phyloP scores from a whole-genome alignment of 2,888 invertebrate species.

The Gisinianus flammeolus region DNA sequence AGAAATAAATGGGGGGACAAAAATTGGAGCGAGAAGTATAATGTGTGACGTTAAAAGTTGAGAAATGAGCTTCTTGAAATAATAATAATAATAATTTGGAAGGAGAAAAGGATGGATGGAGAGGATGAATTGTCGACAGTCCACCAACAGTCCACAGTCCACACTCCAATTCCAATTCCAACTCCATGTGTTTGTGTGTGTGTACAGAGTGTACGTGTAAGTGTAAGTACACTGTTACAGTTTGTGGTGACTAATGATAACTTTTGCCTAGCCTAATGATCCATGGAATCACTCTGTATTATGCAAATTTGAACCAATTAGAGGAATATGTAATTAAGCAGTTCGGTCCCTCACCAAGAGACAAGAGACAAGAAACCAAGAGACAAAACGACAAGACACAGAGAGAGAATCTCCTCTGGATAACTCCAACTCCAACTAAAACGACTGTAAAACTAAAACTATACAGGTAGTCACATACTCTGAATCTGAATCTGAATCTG shows the following conservation, averaged over 20 bases:
- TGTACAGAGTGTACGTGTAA: background rate
- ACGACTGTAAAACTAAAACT: background rate
- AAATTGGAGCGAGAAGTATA: background rate
- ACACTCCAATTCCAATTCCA: background rate
- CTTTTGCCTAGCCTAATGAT: slow-evolving; percentile 9
- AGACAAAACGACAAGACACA: no score
- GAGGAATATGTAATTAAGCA: slow-evolving; percentile 21
- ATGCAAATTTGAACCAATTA: slow-evolving; percentile 26
- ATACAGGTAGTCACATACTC: background rate
- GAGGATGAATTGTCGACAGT: background rate
- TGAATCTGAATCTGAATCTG: no score
- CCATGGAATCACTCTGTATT: slow-evolving; percentile 15
- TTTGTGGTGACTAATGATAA: background rate
- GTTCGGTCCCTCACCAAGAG: background rate
- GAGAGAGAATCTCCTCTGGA: background rate
- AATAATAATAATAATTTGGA: background rate
- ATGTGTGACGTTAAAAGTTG: slow-evolving; percentile 7
- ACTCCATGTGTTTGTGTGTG: background rate
- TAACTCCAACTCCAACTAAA: no score
- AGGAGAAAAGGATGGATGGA: background rate
- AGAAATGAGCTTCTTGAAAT: background rate
- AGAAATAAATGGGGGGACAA: background rate
- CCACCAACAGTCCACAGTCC: background rate
- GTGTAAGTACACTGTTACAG: background rate
- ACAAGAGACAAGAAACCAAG: no score